phyloP scores from a whole-genome alignment of 2,797 vertebrate species.

The Pseudomugil tenellus region DNA sequence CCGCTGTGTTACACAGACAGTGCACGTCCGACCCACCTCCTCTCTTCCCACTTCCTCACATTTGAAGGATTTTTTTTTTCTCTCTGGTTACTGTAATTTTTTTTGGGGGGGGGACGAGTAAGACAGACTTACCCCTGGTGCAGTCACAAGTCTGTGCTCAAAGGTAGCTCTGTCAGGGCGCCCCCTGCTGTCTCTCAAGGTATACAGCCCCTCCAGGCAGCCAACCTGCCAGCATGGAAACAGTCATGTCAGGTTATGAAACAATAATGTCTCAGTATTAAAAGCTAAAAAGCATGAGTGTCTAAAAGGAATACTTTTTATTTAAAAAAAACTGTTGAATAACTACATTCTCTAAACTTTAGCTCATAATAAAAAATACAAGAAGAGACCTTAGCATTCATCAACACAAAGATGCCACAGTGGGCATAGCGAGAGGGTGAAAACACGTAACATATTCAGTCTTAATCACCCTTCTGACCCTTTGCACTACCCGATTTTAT shows the following conservation, averaged over 20 bases:
- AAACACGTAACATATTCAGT: conserved; percentile 43
- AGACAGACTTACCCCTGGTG: conserved; percentile 63
- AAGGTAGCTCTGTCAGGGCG: conserved; percentile 64
- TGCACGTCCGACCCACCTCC: conserved; percentile 34
- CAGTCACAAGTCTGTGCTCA: conserved; percentile 51
- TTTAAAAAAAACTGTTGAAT: not conserved
- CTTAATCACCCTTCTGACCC: conserved; percentile 64
- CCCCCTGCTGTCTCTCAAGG: conserved; percentile 67
- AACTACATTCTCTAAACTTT: not conserved
- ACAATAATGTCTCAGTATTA: conserved; percentile 1
- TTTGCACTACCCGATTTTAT: conserved; percentile 56
- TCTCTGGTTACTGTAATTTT: conserved; percentile 17
- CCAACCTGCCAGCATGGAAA: conserved; percentile 67
- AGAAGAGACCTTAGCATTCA: conserved; percentile 16
- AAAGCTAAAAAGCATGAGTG: not conserved
- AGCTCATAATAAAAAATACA: not conserved
- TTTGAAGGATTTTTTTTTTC: conserved; percentile 24
- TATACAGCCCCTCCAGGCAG: conserved; percentile 66
- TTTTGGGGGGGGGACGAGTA: conserved; percentile 6
- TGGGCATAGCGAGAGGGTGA: conserved; percentile 26
- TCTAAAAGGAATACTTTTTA: conserved; percentile 1
- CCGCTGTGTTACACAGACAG: conserved; percentile 70
- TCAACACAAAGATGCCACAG: conserved; percentile 16
- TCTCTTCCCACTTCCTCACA: conserved; percentile 1
- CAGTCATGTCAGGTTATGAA: conserved; percentile 34